These are phyloP conservation scores for Cyrtonyx montezumae DNA, from an alignment of 2,113 vertebrate species.

Conservation along the genomic window DNA sequence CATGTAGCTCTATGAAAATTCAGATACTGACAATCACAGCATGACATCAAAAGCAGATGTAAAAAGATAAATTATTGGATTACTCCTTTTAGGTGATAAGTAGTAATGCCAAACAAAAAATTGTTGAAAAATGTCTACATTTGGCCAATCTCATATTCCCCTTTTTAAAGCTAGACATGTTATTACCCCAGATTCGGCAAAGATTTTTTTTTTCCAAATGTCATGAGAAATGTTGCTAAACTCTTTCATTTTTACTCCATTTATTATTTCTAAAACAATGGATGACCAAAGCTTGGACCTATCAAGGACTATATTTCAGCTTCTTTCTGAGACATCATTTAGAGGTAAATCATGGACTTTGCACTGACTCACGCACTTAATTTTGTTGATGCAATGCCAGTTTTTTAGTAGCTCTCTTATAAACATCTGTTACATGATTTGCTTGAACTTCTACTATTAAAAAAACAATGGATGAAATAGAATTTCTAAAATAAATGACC, in stretches of 20 bases:
- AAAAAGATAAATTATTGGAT: background rate
- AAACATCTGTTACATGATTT: background rate
- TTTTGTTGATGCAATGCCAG: background rate
- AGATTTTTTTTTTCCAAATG: background rate
- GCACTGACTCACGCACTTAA: background rate
- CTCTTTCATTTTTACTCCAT: background rate
- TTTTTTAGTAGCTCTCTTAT: background rate
- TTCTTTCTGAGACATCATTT: background rate
- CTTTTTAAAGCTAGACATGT: background rate
- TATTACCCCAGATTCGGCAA: background rate
- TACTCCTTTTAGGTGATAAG: background rate
- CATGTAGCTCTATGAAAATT: background rate
- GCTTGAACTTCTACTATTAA: background rate
- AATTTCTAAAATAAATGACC: background rate
- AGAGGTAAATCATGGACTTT: background rate
- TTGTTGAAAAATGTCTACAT: background rate
- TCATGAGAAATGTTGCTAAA: background rate
- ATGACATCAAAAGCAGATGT: background rate
- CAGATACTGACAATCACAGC: rapidly evolving
- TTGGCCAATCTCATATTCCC: background rate
- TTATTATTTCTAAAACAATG: background rate
- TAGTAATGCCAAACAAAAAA: background rate
- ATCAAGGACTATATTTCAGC: background rate
- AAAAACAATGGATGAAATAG: background rate
- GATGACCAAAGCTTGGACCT: background rate